Base-by-base conservation (phyloP, 2,113 vertebrate species). In the Rhinogobius similis region DNA sequence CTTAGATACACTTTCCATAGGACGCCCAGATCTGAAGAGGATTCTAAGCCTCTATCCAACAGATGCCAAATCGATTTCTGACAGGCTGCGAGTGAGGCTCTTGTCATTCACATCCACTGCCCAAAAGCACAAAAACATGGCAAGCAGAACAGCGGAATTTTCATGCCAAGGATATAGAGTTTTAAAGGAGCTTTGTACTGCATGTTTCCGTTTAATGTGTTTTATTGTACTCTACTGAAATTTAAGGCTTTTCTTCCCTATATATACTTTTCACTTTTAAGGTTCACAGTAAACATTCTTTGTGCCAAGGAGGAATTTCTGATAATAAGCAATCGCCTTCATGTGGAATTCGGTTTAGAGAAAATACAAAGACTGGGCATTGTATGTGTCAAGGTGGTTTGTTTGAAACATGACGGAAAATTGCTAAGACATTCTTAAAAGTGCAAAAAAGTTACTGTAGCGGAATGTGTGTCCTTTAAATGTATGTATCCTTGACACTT, bases 51-150 rank as follows among this genome's bases (percentile, higher is more conserved):
- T 77, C 67, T 78, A 68, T 80, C 72, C 76, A 76, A 70, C 76
- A 83, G 82, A 86, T 77, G 76, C 77, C 68, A 82, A 89, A 89
- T 89, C n/a, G 4, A 88, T 87, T 89, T 81, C 68, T 84, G 77
- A 76, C 73, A 81, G 81, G 72, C 78, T 81, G 82, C 77, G 86
- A 83, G 86, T 76, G 13, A 59, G 70, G 46, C 56, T 87, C 68
- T 72, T 82, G 75, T 87, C 83, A 79, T 87, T 84, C 67, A 75
- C 55, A 73, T 82, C 66, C 63, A 56, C 65, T 4, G 23, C 68
- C 62, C 75, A 43, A 75, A 74, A 76, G 65, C 67, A 39, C 32
- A 27, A 73, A 66, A 86, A 70, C 73, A 86, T 72, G 69, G 46
- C 65, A 69, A 73, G 68, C 82, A 77, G 62, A 73, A 77, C 65